Base-by-base conservation (phyloP, 2,888 invertebrate genomes). In the Coenonympha glycerion region DNA sequence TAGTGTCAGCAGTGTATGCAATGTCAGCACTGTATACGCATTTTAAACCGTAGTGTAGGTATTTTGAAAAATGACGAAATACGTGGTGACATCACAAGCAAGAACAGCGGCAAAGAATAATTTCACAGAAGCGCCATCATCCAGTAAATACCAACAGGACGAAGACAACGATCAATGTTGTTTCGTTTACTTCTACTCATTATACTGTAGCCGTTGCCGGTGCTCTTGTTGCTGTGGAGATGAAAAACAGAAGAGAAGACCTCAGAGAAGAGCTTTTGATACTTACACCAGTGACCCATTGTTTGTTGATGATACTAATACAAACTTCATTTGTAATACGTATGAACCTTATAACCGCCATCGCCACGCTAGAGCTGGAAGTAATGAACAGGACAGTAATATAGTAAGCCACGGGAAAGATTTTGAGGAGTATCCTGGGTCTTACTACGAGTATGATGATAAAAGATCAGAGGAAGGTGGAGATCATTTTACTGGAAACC, bases 41-140 rank as follows among this genome's bases (percentile, higher is more conserved):
- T n/a, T n/a, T n/a, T n/a, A n/a, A n/a, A n/a, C n/a, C n/a, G n/a
- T n/a, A n/a, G n/a, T n/a, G n/a, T n/a, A n/a, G n/a, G n/a, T n/a
- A n/a, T n/a, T n/a, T n/a, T 9, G 4, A 3, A 41, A 8, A 18
- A 41, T 41, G 41, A 30, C 41, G 9, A 28, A 30, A 24, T 24
- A 24, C 11, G 18, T 28, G 0, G 28, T 41, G n/a, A 41, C 41
- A 18, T 41, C 41, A n/a, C 28, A 44, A 44, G 44, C 44, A 44
- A 44, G 31, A 15, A 11, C 13, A 44, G 31, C 4, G n/a, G 15
- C 44, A 33, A 44, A 44, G 31, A 44, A 2, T 15, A 44, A 21
- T 33, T 21, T 21, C 5, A 15, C 21, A 22, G 44, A 42, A 15
- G 21, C 9, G 9, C 9, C 21, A 13, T 8, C 19, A 4, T 13